Conservation (phyloP, 2,113 vertebrate genomes). For the Hirundichthys speculiger region DNA sequence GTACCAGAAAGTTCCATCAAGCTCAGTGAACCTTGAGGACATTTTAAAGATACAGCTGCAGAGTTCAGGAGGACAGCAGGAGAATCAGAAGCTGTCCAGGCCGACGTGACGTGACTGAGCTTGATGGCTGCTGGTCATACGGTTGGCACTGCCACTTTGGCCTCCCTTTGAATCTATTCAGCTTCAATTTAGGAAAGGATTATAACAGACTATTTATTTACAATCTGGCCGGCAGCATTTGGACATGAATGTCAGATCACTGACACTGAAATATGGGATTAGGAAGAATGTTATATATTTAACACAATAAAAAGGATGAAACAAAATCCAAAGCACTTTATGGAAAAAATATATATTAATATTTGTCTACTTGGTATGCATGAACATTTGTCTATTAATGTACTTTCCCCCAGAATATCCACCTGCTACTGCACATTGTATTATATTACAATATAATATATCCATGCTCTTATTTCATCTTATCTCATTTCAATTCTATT, state of each 20-base stretch:
- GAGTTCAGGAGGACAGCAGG: constrained; percentile 53
- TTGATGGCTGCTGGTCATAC: constrained; percentile 14
- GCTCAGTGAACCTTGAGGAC: constrained; percentile 67
- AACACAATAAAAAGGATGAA: neutral
- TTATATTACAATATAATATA: too few relatives aligned
- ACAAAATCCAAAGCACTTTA: too few relatives aligned
- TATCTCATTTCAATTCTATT: too few relatives aligned
- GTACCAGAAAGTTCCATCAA: constrained; percentile 62
- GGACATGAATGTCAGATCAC: neutral
- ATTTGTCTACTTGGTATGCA: too few relatives aligned
- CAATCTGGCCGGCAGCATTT: neutral
- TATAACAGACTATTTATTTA: neutral
- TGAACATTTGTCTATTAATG: too few relatives aligned
- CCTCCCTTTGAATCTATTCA: neutral
- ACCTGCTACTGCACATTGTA: too few relatives aligned
- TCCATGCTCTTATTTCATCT: too few relatives aligned
- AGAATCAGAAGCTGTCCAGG: constrained; percentile 15
- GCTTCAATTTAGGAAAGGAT: neutral
- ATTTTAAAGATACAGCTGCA: constrained; percentile 70
- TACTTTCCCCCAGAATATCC: too few relatives aligned
- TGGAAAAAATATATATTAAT: too few relatives aligned
- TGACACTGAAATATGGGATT: neutral
- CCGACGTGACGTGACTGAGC: constrained; percentile 14
- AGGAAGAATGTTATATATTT: neutral
- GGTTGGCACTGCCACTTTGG: neutral